A percentile compares a stretch with the other conserved stretches of the same genome.
phyloP scores from a whole-genome alignment of 2,888 invertebrate species.

The Gymnocheta viridis region DNA sequence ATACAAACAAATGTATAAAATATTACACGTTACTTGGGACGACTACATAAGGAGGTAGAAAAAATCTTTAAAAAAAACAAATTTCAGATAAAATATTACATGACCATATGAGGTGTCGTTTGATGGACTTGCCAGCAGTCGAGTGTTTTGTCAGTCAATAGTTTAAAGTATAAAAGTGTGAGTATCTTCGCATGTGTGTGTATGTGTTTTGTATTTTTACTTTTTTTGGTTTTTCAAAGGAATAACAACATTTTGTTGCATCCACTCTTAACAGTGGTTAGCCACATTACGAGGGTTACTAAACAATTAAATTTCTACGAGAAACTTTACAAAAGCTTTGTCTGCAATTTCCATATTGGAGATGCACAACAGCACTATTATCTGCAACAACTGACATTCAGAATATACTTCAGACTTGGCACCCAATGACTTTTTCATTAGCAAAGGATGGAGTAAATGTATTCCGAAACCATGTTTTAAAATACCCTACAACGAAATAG shows the following conservation, averaged over 20 bases:
- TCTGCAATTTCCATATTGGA: too few species aligned
- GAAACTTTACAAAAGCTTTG: too few species aligned
- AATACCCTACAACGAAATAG: too few species aligned
- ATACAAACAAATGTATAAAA: constrained; percentile 6
- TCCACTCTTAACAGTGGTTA: background rate
- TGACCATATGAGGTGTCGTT: constrained; percentile 74
- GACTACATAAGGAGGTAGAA: background rate
- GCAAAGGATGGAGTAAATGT: too few species aligned
- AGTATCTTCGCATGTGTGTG: constrained; percentile 6
- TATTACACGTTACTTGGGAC: constrained; percentile 10
- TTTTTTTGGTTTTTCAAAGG: constrained; percentile 40
- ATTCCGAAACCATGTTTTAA: too few species aligned
- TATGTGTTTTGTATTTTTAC: background rate
- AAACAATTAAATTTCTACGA: too few species aligned
- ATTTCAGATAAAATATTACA: constrained; percentile 72
- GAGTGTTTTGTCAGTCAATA: constrained; percentile 60
- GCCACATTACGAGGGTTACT: constrained; percentile 3
- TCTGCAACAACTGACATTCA: too few species aligned
- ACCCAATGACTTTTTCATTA: too few species aligned
- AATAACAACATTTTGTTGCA: constrained; percentile 37
- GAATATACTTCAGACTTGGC: too few species aligned
- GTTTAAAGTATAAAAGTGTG: constrained; percentile 28
- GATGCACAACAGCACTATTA: too few species aligned
- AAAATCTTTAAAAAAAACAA: background rate
- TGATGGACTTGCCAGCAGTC: constrained; percentile 68